Conservation (phyloP, 2,888 invertebrate genomes). For the Eustalomyia histrio region DNA sequence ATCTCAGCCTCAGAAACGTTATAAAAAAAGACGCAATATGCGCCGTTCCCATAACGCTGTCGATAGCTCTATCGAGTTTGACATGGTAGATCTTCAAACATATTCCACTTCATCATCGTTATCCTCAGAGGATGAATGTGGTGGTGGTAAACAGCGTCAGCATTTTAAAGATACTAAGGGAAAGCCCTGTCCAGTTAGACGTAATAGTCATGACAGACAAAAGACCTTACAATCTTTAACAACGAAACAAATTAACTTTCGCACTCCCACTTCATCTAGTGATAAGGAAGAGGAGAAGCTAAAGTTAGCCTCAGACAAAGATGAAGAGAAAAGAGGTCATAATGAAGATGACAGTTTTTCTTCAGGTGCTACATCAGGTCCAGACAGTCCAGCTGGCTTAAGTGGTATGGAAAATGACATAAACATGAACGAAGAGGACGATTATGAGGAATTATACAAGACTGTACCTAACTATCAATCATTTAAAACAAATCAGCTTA, state of each 20-base stretch:
- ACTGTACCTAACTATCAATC: slow-evolving; percentile 54
- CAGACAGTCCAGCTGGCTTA: slow-evolving; percentile 88
- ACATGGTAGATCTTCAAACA: slow-evolving; percentile 19
- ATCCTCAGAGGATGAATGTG: slow-evolving; percentile 80
- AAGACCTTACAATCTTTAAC: not conserved
- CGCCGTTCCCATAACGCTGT: slow-evolving; percentile 47
- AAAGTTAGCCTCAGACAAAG: slow-evolving; percentile 65
- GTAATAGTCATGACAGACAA: slow-evolving; percentile 38
- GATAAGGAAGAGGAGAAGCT: not conserved
- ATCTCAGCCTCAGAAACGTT: slow-evolving; percentile 40
- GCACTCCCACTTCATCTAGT: slow-evolving; percentile 4
- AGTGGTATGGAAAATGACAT: slow-evolving; percentile 84
- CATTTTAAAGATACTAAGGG: slow-evolving; percentile 33
- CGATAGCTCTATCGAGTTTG: slow-evolving; percentile 35
- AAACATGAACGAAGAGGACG: slow-evolving; percentile 44
- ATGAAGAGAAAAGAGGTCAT: not conserved
- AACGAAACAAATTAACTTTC: slow-evolving; percentile 16
- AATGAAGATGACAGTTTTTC: slow-evolving; percentile 81
- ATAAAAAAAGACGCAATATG: slow-evolving; percentile 63
- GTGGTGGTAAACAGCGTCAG: slow-evolving; percentile 31
- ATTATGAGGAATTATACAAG: slow-evolving; percentile 39
- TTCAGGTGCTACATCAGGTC: slow-evolving; percentile 93
- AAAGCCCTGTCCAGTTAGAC: slow-evolving; percentile 15
- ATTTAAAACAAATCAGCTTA: slow-evolving; percentile 51
- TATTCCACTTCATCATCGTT: slow-evolving; percentile 76